phyloP scores from a whole-genome alignment of 2,888 invertebrate species.

The Ommatoiulus sabulosus region DNA sequence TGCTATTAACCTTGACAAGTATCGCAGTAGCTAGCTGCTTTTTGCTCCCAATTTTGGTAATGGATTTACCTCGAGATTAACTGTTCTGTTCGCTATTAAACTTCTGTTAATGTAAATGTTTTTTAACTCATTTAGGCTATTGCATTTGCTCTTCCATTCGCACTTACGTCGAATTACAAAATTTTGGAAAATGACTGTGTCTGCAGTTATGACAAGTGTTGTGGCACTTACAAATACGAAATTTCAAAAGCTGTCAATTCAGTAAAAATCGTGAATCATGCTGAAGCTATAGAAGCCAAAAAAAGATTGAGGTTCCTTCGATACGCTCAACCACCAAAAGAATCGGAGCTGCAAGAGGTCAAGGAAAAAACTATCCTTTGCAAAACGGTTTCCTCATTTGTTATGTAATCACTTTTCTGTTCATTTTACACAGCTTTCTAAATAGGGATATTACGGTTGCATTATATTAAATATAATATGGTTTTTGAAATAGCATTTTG shows the following conservation, averaged over 20 bases:
- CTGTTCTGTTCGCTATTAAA: neutral
- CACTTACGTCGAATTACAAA: neutral
- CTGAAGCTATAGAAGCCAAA: neutral
- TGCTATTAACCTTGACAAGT: neutral
- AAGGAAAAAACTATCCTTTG: neutral
- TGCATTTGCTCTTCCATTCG: neutral
- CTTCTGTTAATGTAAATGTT: neutral
- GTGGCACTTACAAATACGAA: neutral
- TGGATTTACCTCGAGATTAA: neutral
- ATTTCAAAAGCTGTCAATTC: neutral
- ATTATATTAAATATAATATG: too few relatives aligned
- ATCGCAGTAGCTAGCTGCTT: neutral
- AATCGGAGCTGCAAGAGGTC: neutral
- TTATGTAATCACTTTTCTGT: neutral
- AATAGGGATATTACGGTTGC: too few relatives aligned
- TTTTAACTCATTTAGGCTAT: neutral
- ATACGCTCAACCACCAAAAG: neutral
- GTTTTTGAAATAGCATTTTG: neutral
- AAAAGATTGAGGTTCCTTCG: neutral
- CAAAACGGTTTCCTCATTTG: neutral
- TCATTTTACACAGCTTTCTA: too few relatives aligned
- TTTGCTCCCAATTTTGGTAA: slow-evolving; percentile 17
- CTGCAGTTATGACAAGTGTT: neutral
- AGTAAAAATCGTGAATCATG: neutral
- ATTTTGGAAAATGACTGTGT: neutral